Percentiles rank a stretch among this genome's conserved stretches.
Evolutionary conservation across 2,113 vertebrate genomes (phyloP).

Genomic region (Syngnathoides biaculeatus): DNA sequence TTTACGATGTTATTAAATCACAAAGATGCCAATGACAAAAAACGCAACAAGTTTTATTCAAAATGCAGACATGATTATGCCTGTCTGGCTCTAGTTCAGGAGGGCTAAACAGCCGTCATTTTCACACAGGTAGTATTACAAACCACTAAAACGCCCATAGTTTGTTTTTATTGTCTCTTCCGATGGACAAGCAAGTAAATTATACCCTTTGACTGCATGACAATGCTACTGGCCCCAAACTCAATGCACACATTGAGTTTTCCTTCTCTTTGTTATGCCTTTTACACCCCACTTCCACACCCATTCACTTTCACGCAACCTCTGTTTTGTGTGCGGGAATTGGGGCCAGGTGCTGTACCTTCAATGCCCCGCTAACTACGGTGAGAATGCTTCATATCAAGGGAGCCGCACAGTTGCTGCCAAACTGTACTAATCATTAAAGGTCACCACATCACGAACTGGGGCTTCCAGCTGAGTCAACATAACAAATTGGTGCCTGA

Average conservation of each 20-base stretch:
- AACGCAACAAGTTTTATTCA: conserved; percentile 16
- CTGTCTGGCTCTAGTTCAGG: conserved; percentile 3
- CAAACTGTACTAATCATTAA: conserved; percentile 56
- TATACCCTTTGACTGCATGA: conserved; percentile 52
- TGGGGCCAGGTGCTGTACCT: conserved; percentile 68
- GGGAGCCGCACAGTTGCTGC: conserved; percentile 48
- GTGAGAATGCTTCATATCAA: conserved; percentile 64
- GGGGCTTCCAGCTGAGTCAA: conserved; percentile 70
- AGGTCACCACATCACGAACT: conserved; percentile 53
- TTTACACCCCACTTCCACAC: conserved; percentile 20
- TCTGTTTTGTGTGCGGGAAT: conserved; percentile 53
- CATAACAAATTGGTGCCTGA: conserved; percentile 47
- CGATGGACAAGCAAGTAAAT: conserved; percentile 46
- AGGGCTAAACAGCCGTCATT: conserved; percentile 11
- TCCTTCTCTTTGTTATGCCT: conserved; percentile 34
- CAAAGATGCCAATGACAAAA: conserved; percentile 32
- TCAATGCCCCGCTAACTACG: conserved; percentile 47
- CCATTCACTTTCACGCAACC: conserved; percentile 53
- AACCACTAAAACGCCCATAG: conserved; percentile 20
- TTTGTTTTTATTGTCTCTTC: conserved; percentile 28
- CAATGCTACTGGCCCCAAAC: conserved; percentile 40
- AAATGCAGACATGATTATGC: neutral
- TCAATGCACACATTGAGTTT: conserved; percentile 21
- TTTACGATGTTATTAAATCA: neutral
- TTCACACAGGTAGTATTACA: conserved; percentile 55